Percentiles rank a stretch among this genome's conserved stretches.
Conservation (phyloP, 2,797 vertebrate species). For the Tragopan temminckii region DNA sequence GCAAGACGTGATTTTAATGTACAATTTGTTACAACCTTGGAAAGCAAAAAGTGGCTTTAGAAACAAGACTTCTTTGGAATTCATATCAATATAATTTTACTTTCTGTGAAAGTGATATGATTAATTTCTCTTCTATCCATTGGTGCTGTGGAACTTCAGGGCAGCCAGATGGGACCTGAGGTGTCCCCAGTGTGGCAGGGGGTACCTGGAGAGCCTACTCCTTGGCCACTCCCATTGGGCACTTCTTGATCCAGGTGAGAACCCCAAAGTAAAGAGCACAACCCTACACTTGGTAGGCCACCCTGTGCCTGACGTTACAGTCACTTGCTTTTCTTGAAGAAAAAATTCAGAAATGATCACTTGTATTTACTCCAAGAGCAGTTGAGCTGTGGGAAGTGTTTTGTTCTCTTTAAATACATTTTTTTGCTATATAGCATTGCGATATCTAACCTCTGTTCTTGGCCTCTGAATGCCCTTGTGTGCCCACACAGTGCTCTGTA, state of each 20-base stretch:
- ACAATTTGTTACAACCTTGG: background rate
- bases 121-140: background rate
- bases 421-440: background rate
- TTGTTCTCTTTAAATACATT: conserved; percentile 9
- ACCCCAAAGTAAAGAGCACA: background rate
- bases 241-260: background rate
- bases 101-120: background rate
- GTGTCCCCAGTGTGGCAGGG: fast-evolving
- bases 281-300: background rate
- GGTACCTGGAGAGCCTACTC: background rate
- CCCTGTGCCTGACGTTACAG: background rate
- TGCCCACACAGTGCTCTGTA: background rate
- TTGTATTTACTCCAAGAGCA: background rate
- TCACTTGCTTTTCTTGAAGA: background rate
- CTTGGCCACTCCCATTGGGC: background rate
- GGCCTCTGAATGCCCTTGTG: background rate
- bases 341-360: background rate
- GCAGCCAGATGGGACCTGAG: background rate
- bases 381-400: background rate
- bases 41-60: background rate
- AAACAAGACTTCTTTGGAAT: background rate
- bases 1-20: background rate
- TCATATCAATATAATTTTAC: background rate
- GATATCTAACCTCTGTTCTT: background rate
- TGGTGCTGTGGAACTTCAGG: background rate